Base-by-base conservation (phyloP, 2,113 vertebrate species). In the Dolichotis patagonum region DNA sequence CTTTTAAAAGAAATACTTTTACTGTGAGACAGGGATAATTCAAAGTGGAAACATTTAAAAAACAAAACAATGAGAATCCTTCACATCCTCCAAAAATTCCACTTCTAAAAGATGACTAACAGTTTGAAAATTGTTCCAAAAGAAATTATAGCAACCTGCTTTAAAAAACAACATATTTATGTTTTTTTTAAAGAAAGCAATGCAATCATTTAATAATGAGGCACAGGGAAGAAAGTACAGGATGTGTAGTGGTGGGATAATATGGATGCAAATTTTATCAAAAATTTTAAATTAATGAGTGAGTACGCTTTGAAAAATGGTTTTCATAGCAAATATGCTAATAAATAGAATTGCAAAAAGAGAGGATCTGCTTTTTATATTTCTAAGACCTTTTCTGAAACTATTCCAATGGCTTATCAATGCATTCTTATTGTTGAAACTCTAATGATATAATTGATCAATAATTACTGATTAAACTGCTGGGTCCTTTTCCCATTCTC, bases 21-120 rank as follows among this genome's bases (percentile, higher is more conserved):
- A 60, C 7, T 62, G 5, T 32, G 62, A 90, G 16, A 78, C 22
- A 81, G 35, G 35, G 26, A 84, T 54, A 87, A 84, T 87, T 90
- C 10, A 94, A 90, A 87, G 17, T 75, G 20, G 46, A 94, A 93
- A 86, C 91, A 91, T 75, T 49, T 81, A 12, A 41, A 91, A 56
- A 77, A 71, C 28, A 46, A 91, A 60, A 49, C 28, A 69, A 32
- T 43, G 16, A 54, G 10, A 87, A n/a, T 88, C 13, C 9, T 30
- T 87, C 30, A 43, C 10, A 94, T 3, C 4, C 94, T 54, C 5
- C 46, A 93, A 69, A 81, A 67, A 75, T 81, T 91, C 4, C 4
- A 77, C 30, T 91, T 82, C 54, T 77, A 80, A 94, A 38, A 78
- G 56, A 85, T 60, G 54, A 43, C 35, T 80, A 91, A 75, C 10